Evolutionary conservation across 2,888 invertebrate genomes (phyloP).

Genomic region (Xanthorhoe designata): DNA sequence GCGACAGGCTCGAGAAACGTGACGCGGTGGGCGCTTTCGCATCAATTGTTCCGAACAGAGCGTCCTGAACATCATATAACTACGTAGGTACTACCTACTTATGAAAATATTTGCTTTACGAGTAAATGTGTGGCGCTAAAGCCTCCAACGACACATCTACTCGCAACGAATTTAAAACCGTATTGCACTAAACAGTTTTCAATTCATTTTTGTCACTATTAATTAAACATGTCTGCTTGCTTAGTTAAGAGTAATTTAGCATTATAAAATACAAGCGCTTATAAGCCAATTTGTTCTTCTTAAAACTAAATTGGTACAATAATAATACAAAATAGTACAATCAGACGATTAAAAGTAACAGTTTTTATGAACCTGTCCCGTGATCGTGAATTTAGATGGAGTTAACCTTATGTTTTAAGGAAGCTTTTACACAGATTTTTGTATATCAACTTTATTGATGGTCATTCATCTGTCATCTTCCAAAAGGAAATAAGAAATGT

Average conservation of each 20-base stretch:
- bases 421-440: background rate
- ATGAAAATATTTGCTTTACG: slow-evolving; percentile 25
- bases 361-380: no score
- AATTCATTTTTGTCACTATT: slow-evolving; percentile 7
- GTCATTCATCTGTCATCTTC: slow-evolving; percentile 5
- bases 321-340: no score
- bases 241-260: background rate
- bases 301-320: background rate
- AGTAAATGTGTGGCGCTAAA: background rate
- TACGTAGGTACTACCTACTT: slow-evolving; percentile 21
- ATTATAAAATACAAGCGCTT: background rate
- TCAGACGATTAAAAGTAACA: no score
- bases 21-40: slow-evolving; percentile 50
- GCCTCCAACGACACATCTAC: background rate
- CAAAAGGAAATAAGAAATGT: slow-evolving; percentile 12
- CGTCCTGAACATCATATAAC: slow-evolving; percentile 35
- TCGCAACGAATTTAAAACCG: background rate
- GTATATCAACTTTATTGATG: background rate
- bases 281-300: background rate
- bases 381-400: no score
- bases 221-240: slow-evolving; percentile 22
- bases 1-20: slow-evolving; percentile 43
- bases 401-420: no score
- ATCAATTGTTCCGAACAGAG: slow-evolving; percentile 46
- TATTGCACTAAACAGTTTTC: background rate